Percentiles rank a stretch among this genome's conserved stretches.
These are phyloP conservation scores for Lucinisca nassula DNA, from an alignment of 2,888 invertebrate genomes.

Conservation along the genomic window DNA sequence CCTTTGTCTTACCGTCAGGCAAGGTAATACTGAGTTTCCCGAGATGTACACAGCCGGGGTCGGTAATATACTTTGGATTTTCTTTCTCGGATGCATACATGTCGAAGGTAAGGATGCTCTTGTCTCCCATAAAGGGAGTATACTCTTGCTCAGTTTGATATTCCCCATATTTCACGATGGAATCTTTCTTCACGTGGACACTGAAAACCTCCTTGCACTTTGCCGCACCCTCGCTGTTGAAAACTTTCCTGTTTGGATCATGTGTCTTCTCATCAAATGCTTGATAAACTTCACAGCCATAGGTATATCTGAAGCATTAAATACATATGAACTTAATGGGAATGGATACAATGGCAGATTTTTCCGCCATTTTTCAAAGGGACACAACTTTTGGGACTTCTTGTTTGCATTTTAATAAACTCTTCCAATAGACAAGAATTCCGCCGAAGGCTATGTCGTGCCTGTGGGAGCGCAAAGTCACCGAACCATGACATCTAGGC, in stretches of 20 bases:
- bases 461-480: too few relatives aligned
- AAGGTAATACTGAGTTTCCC: conserved; percentile 4
- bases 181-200: conserved; percentile 6
- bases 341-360: too few relatives aligned
- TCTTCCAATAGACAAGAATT: too few relatives aligned
- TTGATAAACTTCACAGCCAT: conserved; percentile 26
- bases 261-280: conserved; percentile 10
- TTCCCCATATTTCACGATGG: conserved; percentile 4
- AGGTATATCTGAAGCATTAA: background rate
- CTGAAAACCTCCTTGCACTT: conserved; percentile 25
- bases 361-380: too few relatives aligned
- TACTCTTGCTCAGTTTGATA: conserved; percentile 3
- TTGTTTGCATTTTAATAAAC: too few relatives aligned
- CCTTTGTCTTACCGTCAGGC: background rate
- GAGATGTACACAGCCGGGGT: background rate
- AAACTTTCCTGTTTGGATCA: background rate
- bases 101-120: conserved; percentile 9
- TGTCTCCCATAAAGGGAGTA: conserved; percentile 17
- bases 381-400: too few relatives aligned
- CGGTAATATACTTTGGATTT: conserved; percentile 5
- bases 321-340: too few relatives aligned
- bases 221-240: conserved; percentile 13
- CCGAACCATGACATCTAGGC: too few relatives aligned
- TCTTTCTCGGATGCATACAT: conserved; percentile 12
- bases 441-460: too few relatives aligned